Conservation (phyloP, 2,113 vertebrate species). For the Coracopsis vasa region DNA sequence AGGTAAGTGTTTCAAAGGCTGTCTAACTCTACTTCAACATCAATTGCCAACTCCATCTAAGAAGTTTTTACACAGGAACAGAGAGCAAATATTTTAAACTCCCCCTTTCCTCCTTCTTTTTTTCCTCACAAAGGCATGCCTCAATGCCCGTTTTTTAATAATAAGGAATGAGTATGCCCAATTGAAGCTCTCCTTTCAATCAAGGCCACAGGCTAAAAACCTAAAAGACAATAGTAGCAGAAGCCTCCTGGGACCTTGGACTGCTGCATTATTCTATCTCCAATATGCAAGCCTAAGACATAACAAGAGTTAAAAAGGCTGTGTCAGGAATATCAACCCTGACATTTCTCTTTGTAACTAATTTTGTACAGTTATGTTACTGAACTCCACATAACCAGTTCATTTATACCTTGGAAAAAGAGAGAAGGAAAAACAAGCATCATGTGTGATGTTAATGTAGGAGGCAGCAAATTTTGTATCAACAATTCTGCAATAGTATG, state of each 20-base stretch:
- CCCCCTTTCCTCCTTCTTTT: not conserved
- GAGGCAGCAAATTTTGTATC: conserved; percentile 11
- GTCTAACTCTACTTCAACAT: conserved; percentile 26
- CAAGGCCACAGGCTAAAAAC: conserved; percentile 41
- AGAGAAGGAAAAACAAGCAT: conserved; percentile 5
- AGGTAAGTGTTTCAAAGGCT: conserved; percentile 60
- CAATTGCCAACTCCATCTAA: conserved; percentile 14
- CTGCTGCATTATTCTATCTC: conserved; percentile 54
- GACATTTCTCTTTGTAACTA: conserved; percentile 62
- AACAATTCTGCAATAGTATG: not conserved
- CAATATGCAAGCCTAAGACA: conserved; percentile 31
- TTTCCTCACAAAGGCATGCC: conserved; percentile 1
- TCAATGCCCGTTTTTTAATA: conserved; percentile 22
- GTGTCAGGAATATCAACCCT: conserved; percentile 25
- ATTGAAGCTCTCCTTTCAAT: conserved; percentile 36
- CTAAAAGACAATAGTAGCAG: conserved; percentile 37
- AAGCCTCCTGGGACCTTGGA: conserved; percentile 31
- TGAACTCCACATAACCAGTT: conserved; percentile 24
- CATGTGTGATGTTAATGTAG: not conserved
- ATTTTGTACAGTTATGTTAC: conserved; percentile 43
- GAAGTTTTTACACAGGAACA: conserved; percentile 9
- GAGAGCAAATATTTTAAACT: conserved; percentile 52
- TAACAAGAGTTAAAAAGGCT: conserved; percentile 48
- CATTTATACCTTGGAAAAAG: conserved; percentile 41
- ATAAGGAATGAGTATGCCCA: not conserved